phyloP scores from a whole-genome alignment of 2,888 invertebrate species.

The Drosophila birchii region DNA sequence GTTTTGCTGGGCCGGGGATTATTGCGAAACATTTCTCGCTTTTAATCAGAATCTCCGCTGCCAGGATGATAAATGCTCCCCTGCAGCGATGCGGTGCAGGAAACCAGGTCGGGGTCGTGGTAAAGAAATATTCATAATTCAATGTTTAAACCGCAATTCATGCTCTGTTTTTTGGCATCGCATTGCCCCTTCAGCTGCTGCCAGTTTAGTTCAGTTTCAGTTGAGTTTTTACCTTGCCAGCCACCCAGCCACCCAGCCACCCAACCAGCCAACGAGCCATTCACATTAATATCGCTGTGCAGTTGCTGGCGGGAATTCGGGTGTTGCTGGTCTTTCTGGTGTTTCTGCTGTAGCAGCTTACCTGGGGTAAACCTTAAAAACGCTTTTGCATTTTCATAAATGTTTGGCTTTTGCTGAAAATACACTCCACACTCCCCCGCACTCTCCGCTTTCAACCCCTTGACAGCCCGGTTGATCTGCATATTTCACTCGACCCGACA shows the following conservation, averaged over 20 bases:
- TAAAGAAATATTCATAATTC: constrained; percentile 72
- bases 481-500: constrained; percentile 40
- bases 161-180: constrained; percentile 52
- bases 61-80: constrained; percentile 70
- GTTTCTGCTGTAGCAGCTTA: constrained; percentile 56
- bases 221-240: constrained; percentile 43
- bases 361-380: constrained; percentile 79
- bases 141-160: constrained; percentile 77
- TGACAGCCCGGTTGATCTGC: constrained; percentile 34
- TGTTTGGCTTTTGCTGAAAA: constrained; percentile 59
- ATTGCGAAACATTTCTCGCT: constrained; percentile 68
- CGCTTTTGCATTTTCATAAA: constrained; percentile 80
- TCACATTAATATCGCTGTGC: constrained; percentile 72
- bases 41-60: constrained; percentile 71
- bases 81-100: constrained; percentile 21
- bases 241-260: neutral
- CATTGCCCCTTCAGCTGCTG: constrained; percentile 35
- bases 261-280: constrained; percentile 53
- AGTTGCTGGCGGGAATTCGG: constrained; percentile 27
- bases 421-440: constrained; percentile 1
- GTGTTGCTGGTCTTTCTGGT: neutral
- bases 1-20: constrained; percentile 39
- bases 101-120: constrained; percentile 50
- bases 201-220: constrained; percentile 60
- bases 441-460: neutral